Evolutionary conservation across 2,888 invertebrate species (phyloP).

Genomic region (Drosophila gaucha): DNA sequence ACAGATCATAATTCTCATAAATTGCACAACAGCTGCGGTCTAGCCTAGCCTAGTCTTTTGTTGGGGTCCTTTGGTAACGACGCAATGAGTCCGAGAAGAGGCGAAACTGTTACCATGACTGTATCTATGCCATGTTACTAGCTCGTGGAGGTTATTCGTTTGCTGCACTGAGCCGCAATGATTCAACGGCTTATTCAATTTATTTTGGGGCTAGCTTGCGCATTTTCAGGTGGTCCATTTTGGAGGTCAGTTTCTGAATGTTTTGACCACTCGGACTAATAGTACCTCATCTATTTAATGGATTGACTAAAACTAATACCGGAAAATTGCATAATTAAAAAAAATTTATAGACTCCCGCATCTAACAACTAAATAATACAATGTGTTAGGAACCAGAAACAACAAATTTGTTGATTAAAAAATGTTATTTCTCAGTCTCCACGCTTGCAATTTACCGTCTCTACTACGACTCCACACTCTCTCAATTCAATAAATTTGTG

Average conservation of each 20-base stretch:
- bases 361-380: too few species aligned
- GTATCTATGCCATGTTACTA: constrained; percentile 3
- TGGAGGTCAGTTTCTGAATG: constrained; percentile 24
- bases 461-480: too few species aligned
- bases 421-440: too few species aligned
- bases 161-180: constrained; percentile 34
- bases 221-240: constrained; percentile 4
- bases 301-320: neutral
- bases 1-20: constrained; percentile 60
- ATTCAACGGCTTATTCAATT: constrained; percentile 52
- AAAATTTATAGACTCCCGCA: too few species aligned
- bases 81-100: neutral
- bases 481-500: too few species aligned
- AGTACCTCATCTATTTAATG: constrained; percentile 10
- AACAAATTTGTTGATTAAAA: too few species aligned
- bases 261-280: neutral
- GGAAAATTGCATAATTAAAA: neutral
- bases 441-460: too few species aligned
- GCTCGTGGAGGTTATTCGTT: constrained; percentile 11
- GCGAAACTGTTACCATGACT: constrained; percentile 13
- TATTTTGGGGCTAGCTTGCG: constrained; percentile 20
- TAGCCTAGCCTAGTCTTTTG: constrained; percentile 14
- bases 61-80: constrained; percentile 3
- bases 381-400: too few species aligned
- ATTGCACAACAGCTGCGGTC: constrained; percentile 52